Evolutionary conservation across 1,140 invertebrate species (phyloP), one percentile per base, ranked within the genome.

Genomic region (Drosophila persimilis): DNA sequence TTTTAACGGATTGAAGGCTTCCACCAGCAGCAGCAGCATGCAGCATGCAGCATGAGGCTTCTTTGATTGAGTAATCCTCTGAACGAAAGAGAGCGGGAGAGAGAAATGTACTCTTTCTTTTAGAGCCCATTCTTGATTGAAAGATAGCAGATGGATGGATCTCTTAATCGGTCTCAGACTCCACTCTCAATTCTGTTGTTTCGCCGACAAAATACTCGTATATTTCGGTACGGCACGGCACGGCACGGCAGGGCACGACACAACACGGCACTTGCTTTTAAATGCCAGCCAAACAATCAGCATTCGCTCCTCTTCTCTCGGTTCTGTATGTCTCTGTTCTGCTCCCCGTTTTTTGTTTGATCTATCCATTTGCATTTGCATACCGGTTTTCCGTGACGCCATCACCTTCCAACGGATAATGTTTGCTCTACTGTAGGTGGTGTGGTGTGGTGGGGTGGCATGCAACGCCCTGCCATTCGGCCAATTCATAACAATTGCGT

Each of bases 401-500:
- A 31, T 55, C 71, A 69, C 65, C 65, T 69, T 20, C 20, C 29
- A 46, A 31, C 7, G 22, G 17, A 31, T n/a, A 6, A 26, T 45
- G 24, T 29, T 9, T 50, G 26, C 43, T 8, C 26, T 15, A 39
- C 17, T 48, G 22, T 17, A 9, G 15, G 7, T 20, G 53, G 54
- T 48, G 51, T 57, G 59, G 45, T 31, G 22, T 48, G 51, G 39
- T 39, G 22, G 47, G 59, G 59, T 29, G 35, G 53, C 54, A 43
- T 43, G 63, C 64, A 47, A 58, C 52, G 44, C 48, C 20, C 44
- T 39, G 55, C 26, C 13, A 29, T 15, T 50, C 45, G 24, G 48
- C 81, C 77, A 84, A 84, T 84, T 85, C 81, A 86, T 79, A 84
- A 84, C 80, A 84, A 84, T 86, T 85, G 80, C 81, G 64, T 84